Conservation (phyloP, 2,888 invertebrate genomes). For the Macaria notata region DNA sequence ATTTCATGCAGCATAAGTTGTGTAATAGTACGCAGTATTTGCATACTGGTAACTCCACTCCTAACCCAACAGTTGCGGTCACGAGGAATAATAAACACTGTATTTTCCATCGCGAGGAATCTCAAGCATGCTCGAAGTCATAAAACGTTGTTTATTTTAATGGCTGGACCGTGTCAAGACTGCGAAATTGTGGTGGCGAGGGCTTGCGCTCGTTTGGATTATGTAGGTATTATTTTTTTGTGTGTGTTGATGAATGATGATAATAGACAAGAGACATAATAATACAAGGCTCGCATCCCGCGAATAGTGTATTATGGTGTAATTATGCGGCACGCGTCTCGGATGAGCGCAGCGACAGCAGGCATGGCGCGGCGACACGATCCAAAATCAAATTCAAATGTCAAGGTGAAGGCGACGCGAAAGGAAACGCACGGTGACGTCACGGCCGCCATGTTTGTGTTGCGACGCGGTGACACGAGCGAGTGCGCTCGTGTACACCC, state of each 20-base stretch:
- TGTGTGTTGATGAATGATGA: too few species aligned
- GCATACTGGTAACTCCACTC: slow-evolving; percentile 4
- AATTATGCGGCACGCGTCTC: slow-evolving; percentile 54
- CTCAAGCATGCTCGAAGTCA: slow-evolving; percentile 16
- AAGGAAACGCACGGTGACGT: slow-evolving; percentile 76
- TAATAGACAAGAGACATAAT: too few species aligned
- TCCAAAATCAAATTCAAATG: slow-evolving; percentile 74
- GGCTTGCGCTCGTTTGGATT: too few species aligned
- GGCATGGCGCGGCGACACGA: slow-evolving; percentile 55
- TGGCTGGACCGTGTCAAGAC: slow-evolving; percentile 15
- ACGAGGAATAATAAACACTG: slow-evolving; percentile 26
- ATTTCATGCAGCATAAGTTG: slow-evolving; percentile 9
- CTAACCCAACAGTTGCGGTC: slow-evolving; percentile 1
- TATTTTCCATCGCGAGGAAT: slow-evolving; percentile 22
- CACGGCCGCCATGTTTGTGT: slow-evolving; percentile 64
- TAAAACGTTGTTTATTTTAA: slow-evolving; percentile 22
- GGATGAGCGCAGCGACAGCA: slow-evolving; percentile 43
- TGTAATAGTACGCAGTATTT: slow-evolving; percentile 10
- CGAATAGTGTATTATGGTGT: slow-evolving; percentile 5
- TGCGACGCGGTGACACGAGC: slow-evolving; percentile 47
- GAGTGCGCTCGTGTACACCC: slow-evolving; percentile 39
- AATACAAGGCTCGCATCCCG: not conserved
- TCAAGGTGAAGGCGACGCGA: slow-evolving; percentile 76
- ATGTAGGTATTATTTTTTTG: too few species aligned
- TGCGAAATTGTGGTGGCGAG: slow-evolving; percentile 2